Percentiles rank a stretch among this genome's conserved stretches.
phyloP scores from a whole-genome alignment of 1,140 invertebrate species.

The Drosophila kohkoa region DNA sequence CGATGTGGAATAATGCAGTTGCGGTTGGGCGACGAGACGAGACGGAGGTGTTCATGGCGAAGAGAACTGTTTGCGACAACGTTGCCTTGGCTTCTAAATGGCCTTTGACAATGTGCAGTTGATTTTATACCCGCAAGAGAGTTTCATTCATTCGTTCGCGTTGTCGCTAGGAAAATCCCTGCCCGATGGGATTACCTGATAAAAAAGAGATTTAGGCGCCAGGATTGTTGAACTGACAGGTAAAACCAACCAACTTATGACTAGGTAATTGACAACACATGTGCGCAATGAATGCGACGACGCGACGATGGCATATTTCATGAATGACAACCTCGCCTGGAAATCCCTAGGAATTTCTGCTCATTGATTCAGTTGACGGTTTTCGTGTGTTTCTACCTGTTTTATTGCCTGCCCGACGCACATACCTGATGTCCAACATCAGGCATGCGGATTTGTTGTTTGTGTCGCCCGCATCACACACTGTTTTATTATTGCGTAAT shows the following conservation, averaged over 20 bases:
- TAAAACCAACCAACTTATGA: slow-evolving; percentile 5
- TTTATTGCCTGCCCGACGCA: not conserved
- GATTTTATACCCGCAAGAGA: slow-evolving; percentile 47
- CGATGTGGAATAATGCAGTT: not conserved
- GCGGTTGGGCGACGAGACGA: not conserved
- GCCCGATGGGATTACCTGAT: slow-evolving; percentile 6
- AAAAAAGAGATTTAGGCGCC: not conserved
- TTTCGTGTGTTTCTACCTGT: not conserved
- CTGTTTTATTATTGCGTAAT: slow-evolving; percentile 71
- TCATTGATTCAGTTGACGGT: slow-evolving; percentile 50
- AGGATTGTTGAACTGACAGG: slow-evolving; percentile 34
- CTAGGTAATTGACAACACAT: slow-evolving; percentile 72
- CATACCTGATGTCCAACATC: not conserved
- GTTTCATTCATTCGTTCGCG: slow-evolving; percentile 51
- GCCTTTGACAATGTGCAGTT: not conserved
- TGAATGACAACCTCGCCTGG: slow-evolving; percentile 61
- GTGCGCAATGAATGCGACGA: slow-evolving; percentile 39
- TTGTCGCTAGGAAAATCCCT: slow-evolving; percentile 40
- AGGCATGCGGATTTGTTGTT: not conserved
- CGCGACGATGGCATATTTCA: slow-evolving; percentile 33
- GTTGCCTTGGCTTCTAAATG: slow-evolving; percentile 57
- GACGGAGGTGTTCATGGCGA: not conserved
- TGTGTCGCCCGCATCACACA: not conserved
- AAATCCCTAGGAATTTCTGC: slow-evolving; percentile 69
- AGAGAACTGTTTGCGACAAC: slow-evolving; percentile 14